phyloP scores from a whole-genome alignment of 2,113 vertebrate species.

The Boulengeromyrus knoepffleri region DNA sequence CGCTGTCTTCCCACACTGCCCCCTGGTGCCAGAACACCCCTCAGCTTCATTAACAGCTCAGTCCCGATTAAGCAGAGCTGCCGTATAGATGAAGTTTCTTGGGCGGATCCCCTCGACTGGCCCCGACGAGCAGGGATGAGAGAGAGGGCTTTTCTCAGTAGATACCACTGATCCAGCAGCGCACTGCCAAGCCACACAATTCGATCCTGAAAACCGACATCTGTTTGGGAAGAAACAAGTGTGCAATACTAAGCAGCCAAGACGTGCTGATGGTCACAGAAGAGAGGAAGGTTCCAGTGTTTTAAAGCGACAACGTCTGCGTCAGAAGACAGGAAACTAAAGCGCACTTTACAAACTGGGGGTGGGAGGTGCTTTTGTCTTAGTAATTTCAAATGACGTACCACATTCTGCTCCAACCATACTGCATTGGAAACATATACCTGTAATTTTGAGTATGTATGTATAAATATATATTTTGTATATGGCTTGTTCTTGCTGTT shows the following conservation, averaged over 20 bases:
- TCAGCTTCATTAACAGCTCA: not conserved
- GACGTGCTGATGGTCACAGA: not conserved
- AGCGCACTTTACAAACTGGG: conserved; percentile 59
- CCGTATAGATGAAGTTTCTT: not conserved
- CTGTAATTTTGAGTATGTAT: conserved; percentile 57
- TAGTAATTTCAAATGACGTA: conserved; percentile 28
- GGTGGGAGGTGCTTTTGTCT: conserved; percentile 44
- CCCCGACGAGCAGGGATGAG: not conserved
- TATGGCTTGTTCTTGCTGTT: conserved; percentile 50
- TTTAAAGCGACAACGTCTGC: conserved; percentile 19
- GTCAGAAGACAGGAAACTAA: conserved; percentile 36
- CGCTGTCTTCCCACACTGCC: not conserved
- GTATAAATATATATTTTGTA: conserved; percentile 59
- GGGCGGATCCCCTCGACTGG: not conserved
- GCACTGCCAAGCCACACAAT: not conserved
- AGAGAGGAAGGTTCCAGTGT: conserved; percentile 20
- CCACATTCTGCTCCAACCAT: conserved; percentile 43
- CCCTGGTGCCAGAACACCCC: not conserved
- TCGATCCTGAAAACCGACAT: not conserved
- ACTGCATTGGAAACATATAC: conserved; percentile 44
- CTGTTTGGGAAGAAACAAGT: not conserved
- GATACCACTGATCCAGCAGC: not conserved
- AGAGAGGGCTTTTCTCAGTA: not conserved
- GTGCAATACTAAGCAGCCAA: not conserved
- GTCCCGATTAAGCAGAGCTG: not conserved